A percentile compares a stretch with the other conserved stretches of the same genome.
Conservation (phyloP, 2,888 invertebrate genomes). For the Aelia acuminata region DNA sequence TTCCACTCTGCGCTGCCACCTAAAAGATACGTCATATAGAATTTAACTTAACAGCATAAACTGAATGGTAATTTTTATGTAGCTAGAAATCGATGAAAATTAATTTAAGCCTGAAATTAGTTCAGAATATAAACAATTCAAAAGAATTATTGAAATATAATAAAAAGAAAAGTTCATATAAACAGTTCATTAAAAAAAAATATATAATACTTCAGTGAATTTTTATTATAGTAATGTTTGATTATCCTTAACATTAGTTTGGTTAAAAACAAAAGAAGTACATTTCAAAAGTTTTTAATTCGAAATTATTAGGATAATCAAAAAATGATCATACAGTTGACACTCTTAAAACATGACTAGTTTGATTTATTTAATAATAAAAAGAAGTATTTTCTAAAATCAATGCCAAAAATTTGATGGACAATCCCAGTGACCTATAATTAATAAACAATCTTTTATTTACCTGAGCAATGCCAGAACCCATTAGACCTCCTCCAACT, state of each 20-base stretch:
- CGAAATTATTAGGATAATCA: no score
- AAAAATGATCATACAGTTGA: no score
- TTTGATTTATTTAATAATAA: not conserved
- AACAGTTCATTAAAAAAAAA: no score
- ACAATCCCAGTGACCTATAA: not conserved
- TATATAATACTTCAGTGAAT: no score
- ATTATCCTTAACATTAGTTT: no score
- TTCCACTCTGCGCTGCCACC: constrained; percentile 89
- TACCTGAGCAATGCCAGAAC: constrained; percentile 92
- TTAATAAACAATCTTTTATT: constrained; percentile 59
- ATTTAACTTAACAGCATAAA: not conserved
- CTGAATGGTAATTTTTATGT: not conserved
- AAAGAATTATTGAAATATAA: no score
- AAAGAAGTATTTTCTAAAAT: not conserved
- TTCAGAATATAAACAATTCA: not conserved
- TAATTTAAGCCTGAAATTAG: not conserved
- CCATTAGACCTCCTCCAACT: constrained; percentile 91
- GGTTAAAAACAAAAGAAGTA: no score
- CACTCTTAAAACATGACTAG: not conserved
- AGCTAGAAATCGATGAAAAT: not conserved
- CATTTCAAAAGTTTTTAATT: no score
- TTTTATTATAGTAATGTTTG: no score
- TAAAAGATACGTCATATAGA: constrained; percentile 68
- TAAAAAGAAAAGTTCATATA: no score
- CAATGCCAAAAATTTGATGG: not conserved